Evolutionary conservation across 2,888 invertebrate genomes (phyloP).

Genomic region (Eurytoma adleriae): DNA sequence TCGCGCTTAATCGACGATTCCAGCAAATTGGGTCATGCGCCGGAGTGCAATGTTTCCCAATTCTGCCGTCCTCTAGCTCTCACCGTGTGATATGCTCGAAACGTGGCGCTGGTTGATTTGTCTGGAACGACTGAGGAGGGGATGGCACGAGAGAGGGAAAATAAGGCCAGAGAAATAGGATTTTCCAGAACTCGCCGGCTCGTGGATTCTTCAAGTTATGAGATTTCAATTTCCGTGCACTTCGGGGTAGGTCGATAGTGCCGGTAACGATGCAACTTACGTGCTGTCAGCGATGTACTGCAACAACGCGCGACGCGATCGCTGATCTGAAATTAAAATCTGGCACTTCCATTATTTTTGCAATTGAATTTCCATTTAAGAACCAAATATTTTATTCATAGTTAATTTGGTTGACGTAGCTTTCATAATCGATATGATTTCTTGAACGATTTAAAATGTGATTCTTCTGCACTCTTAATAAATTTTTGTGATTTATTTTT

Average conservation of each 20-base stretch:
- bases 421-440: too few species aligned
- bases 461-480: too few species aligned
- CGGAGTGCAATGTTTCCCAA: slow-evolving; percentile 43
- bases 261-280: too few species aligned
- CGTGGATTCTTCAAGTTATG: slow-evolving; percentile 10
- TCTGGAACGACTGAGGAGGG: background rate
- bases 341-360: too few species aligned
- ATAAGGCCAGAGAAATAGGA: slow-evolving; percentile 15
- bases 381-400: too few species aligned
- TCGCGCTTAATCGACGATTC: slow-evolving; percentile 46
- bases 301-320: too few species aligned
- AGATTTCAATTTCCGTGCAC: slow-evolving; percentile 31
- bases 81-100: background rate
- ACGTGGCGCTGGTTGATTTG: background rate
- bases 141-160: background rate
- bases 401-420: too few species aligned
- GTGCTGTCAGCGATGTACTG: too few species aligned
- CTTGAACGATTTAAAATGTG: too few species aligned
- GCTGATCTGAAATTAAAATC: too few species aligned
- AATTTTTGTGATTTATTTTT: too few species aligned
- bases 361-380: too few species aligned
- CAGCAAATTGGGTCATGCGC: slow-evolving; percentile 49
- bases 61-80: background rate
- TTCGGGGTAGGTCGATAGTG: background rate
- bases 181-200: background rate